phyloP scores from a whole-genome alignment of 2,113 vertebrate species.

The Coptodon bakossiorum region DNA sequence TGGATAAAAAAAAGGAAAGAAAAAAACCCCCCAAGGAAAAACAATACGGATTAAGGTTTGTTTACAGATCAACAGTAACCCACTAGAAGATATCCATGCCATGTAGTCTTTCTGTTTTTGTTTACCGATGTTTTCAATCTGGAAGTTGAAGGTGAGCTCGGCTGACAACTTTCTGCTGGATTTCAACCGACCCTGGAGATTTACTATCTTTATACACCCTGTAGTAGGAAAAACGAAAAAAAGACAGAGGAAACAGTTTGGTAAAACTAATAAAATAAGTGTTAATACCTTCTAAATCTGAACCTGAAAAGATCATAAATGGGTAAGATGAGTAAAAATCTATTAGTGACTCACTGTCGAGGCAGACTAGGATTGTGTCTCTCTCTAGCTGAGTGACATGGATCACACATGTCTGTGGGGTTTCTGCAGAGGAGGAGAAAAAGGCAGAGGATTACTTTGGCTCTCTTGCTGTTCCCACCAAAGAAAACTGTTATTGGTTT shows the following conservation, averaged over 20 bases:
- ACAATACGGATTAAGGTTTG: not conserved
- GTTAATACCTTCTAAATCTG: not conserved
- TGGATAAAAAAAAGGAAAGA: slow-evolving; percentile 27
- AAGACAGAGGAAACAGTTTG: not conserved
- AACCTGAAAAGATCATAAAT: not conserved
- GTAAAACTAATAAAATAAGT: not conserved
- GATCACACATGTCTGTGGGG: slow-evolving; percentile 89
- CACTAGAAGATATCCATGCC: not conserved
- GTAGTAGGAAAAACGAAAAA: not conserved
- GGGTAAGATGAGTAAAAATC: not conserved
- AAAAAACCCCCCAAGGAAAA: fast-evolving
- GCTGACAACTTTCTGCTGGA: slow-evolving; percentile 94
- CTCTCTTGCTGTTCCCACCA: not conserved
- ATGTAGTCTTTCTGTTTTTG: not conserved
- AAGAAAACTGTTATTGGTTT: no score
- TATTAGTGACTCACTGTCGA: slow-evolving; percentile 84
- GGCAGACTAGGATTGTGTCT: slow-evolving; percentile 95
- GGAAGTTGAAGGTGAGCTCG: slow-evolving; percentile 96
- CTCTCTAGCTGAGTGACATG: slow-evolving; percentile 95
- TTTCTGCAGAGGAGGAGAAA: slow-evolving; percentile 73
- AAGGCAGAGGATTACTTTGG: not conserved
- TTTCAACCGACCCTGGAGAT: slow-evolving; percentile 93
- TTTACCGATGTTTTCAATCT: slow-evolving; percentile 94
- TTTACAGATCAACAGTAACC: not conserved
- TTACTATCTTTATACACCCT: slow-evolving; percentile 99